Evolutionary conservation across 2,797 vertebrate genomes (phyloP), one percentile per base, ranked within the genome.

Genomic region (Hypotaenidia philippensis): DNA sequence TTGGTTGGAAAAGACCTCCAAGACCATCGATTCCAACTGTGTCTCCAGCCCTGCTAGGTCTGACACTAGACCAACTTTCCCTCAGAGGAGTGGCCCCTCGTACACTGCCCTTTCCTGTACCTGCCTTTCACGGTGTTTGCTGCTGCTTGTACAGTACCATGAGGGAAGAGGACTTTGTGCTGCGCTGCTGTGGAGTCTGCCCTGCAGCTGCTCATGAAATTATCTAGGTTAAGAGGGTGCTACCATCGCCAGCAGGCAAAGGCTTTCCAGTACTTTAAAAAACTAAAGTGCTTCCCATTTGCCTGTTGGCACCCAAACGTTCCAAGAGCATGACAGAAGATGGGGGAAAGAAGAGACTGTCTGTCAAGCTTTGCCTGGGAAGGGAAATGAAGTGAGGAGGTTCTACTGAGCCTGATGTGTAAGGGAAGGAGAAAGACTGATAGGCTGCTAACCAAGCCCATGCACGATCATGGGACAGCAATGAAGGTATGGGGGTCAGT

Each of bases 401-500:
- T 57, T 95, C 17, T 92, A 94, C 92, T 93, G 94, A 96, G 89
- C 74, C 17, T 66, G 92, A 3, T 1, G 44, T 22, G 2, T 0
- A 7, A 17, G 18, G 87, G 26, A 55, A 82, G 68, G 78, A 61
- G 38, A 36, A 44, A 10, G 22, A 57, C 14, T 5, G 19, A 2
- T 9, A 7, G 7, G 0, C 12, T 77, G 84, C 68, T 21, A 6
- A n/a, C 53, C 15, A 31, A 36, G 78, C 50, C 66, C 52, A 1
- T 26, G 31, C 5, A 4, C 0, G 23, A 6, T 85, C 90, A 87
- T 11, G 65, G 92, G 87, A 25, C 87, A 93, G 19, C 84, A 69
- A 22, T 40, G 94, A 32, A 91, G 92, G 91, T 83, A 96, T 96
- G 85, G 94, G 92, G 95, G 95, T 96, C 92, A 96, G 50, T 1